A percentile compares a stretch with the other conserved stretches of the same genome.
Evolutionary conservation across 2,113 vertebrate species (phyloP).

Genomic region (Cyanoderma ruficeps): DNA sequence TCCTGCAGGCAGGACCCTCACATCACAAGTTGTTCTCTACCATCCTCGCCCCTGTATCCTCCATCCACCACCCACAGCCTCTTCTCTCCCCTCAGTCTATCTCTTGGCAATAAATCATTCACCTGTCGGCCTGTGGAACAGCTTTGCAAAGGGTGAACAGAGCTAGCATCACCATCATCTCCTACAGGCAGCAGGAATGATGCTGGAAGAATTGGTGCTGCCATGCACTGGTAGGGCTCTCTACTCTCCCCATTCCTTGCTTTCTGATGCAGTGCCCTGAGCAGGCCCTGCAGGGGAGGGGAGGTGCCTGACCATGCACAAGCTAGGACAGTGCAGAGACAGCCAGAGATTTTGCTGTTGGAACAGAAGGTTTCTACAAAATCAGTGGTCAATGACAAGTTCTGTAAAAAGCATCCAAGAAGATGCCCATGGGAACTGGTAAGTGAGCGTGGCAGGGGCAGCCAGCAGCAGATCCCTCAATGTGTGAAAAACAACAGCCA

Average conservation of each 20-base stretch:
- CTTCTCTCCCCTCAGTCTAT: not conserved
- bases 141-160: not conserved
- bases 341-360: not conserved
- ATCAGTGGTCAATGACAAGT: not conserved
- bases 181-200: not conserved
- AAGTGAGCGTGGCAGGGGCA: not conserved
- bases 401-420: not conserved
- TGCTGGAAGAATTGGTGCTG: not conserved
- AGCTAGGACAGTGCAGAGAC: not conserved
- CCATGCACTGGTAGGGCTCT: accelerated
- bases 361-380: not conserved
- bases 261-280: not conserved
- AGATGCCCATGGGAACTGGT: not conserved
- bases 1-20: not conserved
- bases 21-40: accelerated
- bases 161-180: not conserved
- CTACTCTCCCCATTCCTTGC: not conserved
- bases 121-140: not conserved
- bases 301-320: not conserved
- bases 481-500: not conserved
- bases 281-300: not conserved
- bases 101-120: not conserved
- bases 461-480: not conserved
- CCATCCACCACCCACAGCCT: not conserved
- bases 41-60: not conserved